A percentile compares a stretch with the other conserved stretches of the same genome.
Conservation (phyloP, 2,113 vertebrate genomes). For the Micromys minutus region DNA sequence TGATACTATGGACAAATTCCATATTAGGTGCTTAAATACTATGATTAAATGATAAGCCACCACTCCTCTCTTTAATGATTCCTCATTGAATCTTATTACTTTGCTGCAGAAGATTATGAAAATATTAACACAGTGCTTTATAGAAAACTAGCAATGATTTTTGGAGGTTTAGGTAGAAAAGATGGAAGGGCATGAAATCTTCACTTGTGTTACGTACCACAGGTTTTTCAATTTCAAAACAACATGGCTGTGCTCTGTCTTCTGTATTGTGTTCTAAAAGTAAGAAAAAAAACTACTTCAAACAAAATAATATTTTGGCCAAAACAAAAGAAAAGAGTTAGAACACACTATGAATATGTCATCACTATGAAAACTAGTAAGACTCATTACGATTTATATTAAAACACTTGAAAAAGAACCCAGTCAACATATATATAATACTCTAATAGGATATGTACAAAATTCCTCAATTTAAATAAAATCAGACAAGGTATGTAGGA, state of each 20-base stretch:
- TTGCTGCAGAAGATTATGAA: conserved; percentile 26
- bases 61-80: conserved; percentile 42
- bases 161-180: neutral
- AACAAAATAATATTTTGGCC: conserved; percentile 67
- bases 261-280: conserved; percentile 85
- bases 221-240: conserved; percentile 85
- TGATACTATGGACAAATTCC: neutral
- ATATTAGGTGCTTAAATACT: conserved; percentile 28
- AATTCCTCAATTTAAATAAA: conserved; percentile 1
- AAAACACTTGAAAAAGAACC: too few species aligned
- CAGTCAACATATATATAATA: too few species aligned
- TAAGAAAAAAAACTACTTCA: conserved; percentile 63
- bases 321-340: conserved; percentile 61
- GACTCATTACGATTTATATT: neutral
- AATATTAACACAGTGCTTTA: neutral
- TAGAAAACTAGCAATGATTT: neutral
- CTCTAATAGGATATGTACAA: neutral
- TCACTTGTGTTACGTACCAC: conserved; percentile 83
- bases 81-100: neutral
- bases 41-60: neutral
- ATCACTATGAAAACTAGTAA: conserved; percentile 41
- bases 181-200: conserved; percentile 46
- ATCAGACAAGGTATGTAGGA: neutral
- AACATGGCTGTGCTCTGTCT: conserved; percentile 80
- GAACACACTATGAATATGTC: conserved; percentile 71